Percentiles rank a stretch among this genome's conserved stretches.
Evolutionary conservation across 2,113 vertebrate genomes (phyloP).

Genomic region (Probosciger aterrimus): DNA sequence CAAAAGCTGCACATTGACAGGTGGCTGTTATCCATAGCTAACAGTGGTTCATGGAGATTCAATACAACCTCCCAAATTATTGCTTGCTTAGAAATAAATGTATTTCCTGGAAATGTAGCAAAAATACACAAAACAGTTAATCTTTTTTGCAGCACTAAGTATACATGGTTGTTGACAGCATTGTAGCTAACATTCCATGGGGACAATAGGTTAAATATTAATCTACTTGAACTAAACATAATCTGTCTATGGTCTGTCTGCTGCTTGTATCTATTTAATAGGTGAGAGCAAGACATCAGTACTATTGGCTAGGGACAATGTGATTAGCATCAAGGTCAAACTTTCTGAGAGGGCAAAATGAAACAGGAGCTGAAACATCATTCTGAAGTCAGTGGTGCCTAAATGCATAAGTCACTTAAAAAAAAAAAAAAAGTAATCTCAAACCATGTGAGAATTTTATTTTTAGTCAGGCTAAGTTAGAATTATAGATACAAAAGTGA

Average conservation of each 20-base stretch:
- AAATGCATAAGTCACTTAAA: not conserved
- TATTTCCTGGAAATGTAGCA: not conserved
- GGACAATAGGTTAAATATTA: not conserved
- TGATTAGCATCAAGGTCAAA: conserved; percentile 8
- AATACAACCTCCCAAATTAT: not conserved
- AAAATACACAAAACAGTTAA: not conserved
- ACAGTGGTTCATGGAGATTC: not conserved
- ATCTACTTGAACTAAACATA: not conserved
- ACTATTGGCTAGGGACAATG: not conserved
- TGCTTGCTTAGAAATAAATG: not conserved
- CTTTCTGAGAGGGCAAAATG: not conserved
- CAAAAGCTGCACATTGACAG: not conserved
- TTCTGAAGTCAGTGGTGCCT: not conserved
- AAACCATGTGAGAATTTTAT: conserved; percentile 3
- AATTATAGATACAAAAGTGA: not conserved
- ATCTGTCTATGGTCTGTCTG: not conserved
- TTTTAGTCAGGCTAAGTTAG: not conserved
- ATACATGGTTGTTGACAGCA: not conserved
- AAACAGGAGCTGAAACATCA: not conserved
- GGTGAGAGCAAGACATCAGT: not conserved
- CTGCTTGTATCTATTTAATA: not conserved
- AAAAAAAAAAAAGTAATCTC: not conserved
- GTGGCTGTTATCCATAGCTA: not conserved
- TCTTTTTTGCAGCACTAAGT: not conserved
- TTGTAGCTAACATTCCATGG: not conserved